These are phyloP conservation scores for Chromis chromis DNA, from an alignment of 2,797 vertebrate species.

Conservation along the genomic window DNA sequence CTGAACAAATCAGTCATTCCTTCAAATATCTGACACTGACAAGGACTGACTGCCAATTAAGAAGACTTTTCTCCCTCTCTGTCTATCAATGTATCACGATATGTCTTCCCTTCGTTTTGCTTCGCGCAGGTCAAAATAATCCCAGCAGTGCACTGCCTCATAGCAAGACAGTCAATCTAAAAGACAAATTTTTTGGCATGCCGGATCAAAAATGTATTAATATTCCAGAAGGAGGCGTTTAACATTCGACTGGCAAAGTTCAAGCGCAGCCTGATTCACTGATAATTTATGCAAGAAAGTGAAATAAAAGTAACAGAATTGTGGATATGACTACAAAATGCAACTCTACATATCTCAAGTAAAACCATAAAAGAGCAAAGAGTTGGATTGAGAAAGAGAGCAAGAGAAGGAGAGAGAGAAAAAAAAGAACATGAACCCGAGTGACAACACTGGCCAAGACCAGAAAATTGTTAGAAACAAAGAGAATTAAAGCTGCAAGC, in stretches of 20 bases:
- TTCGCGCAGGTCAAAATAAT: conserved; percentile 43
- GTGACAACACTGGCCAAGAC: too few species aligned
- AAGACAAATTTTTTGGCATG: conserved; percentile 36
- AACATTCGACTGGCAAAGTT: conserved; percentile 47
- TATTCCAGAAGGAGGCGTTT: conserved; percentile 54
- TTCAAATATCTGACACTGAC: conserved; percentile 54
- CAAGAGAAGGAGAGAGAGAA: background rate
- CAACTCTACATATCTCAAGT: conserved; percentile 6
- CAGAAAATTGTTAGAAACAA: too few species aligned
- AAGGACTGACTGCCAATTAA: conserved; percentile 67
- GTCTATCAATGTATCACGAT: conserved; percentile 46
- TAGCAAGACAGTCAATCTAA: conserved; percentile 42
- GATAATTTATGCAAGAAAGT: conserved; percentile 23
- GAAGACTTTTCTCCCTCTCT: conserved; percentile 46
- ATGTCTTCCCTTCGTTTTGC: conserved; percentile 35
- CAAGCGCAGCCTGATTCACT: conserved; percentile 30
- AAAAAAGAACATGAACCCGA: too few species aligned
- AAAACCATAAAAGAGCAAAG: background rate
- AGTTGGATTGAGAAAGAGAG: background rate
- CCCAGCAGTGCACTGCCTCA: background rate
- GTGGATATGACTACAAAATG: background rate
- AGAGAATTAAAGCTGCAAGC: too few species aligned
- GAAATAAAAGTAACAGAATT: conserved; percentile 14
- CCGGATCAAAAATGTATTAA: conserved; percentile 43
- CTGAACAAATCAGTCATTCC: conserved; percentile 59